phyloP scores from a whole-genome alignment of 92 coral and sea anemone genomes.

The Phenganax stokvisi region DNA sequence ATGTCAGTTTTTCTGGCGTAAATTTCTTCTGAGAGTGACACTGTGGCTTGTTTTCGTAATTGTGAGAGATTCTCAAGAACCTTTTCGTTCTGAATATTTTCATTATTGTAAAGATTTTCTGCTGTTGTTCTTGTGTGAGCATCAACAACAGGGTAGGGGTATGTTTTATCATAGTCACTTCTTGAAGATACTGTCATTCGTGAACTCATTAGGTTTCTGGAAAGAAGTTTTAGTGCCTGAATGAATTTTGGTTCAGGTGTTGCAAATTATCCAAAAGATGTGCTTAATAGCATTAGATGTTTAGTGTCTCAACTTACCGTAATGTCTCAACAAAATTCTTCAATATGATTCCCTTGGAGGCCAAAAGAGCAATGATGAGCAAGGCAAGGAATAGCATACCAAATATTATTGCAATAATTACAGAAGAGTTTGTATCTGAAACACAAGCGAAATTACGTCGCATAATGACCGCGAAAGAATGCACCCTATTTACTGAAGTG shows the following conservation, averaged over 20 bases:
- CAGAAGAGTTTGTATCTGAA: background rate
- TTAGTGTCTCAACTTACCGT: background rate
- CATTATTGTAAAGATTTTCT: no score
- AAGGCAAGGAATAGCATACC: background rate
- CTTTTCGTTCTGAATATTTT: no score
- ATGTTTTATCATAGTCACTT: no score
- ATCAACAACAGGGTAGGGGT: no score
- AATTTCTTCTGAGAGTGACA: background rate
- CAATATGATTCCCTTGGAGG: slow-evolving; percentile 2
- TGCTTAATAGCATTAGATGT: background rate
- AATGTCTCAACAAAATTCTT: slow-evolving; percentile 3
- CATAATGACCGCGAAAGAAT: no score
- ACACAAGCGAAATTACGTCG: background rate
- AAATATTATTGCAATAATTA: background rate
- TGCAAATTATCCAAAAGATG: no score
- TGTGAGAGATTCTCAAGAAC: no score
- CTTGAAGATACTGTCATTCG: background rate
- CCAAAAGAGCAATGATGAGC: slow-evolving; percentile 6
- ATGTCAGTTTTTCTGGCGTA: background rate
- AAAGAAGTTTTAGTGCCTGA: background rate
- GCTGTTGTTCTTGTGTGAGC: no score
- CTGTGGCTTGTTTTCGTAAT: no score
- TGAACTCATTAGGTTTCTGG: slow-evolving; percentile 7
- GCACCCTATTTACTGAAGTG: background rate
- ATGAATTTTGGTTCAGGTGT: no score